Base-by-base conservation (phyloP, 2,113 vertebrate genomes). In the Charadrius vociferus region DNA sequence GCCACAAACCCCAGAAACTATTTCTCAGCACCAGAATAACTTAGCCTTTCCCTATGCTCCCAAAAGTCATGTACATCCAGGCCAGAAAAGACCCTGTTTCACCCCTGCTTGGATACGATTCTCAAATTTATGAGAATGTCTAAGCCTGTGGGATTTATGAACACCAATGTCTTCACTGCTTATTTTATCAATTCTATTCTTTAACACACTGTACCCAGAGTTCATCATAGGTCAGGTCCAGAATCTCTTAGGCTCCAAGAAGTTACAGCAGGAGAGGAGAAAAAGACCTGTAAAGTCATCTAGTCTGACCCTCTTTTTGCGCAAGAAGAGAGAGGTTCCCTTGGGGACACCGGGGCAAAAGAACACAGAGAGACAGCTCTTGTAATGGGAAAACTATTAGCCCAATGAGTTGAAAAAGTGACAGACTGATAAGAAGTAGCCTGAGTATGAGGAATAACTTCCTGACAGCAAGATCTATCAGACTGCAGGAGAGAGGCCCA, bases 341-440 rank as follows among this genome's bases (percentile, higher is more conserved):
- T 1, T 75, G 66, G 81, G 91, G 66, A 93, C 19, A 68, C 16
- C 2, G 4, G 47, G 79, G 82, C 8, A 5, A 93, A 93, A 96
- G 88, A 89, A 91, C 84, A 92, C 7, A 3, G 59, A 86, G 17
- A 81, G 7, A 26, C 36, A 94, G 66, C 36, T 72, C 81, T 27
- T 47, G 45, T 17, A 58, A 93, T 59, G 88, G 91, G 66, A 85
- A 88, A 96, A 96, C 93, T 68, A 91, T 97, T 85, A 95, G 86
- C 53, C 84, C 94, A 94, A 94, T 36, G 95, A 96, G 91, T 88
- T 95, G 96, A 95, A 95, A 93, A 94, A 93, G 94, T 82, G 91
- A 94, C 86, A 97, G 94, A 80, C 93, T 81, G 96, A 94, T 96
- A 96, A 96, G 95, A 91, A 96, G 50, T 85, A 91, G 91, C 45